Conservation (phyloP, 2,888 invertebrate species). For the Sminthurides aquaticus region DNA sequence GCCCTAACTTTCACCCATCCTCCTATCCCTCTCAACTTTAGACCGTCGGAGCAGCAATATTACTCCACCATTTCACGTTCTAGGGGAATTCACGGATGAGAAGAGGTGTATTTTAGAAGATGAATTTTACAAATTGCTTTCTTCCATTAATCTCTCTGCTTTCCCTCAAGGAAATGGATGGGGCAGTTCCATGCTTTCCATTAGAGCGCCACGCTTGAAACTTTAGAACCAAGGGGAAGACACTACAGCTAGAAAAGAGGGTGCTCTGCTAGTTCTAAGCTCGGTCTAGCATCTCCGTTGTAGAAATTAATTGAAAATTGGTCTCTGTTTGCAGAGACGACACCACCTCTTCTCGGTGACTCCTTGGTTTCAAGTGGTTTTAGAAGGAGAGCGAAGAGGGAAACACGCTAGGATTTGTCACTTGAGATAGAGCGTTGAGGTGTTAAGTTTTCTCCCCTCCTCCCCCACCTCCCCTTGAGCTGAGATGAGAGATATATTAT, state of each 20-base stretch:
- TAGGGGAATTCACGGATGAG: not conserved
- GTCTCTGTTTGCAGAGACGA: not conserved
- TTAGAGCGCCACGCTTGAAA: no score
- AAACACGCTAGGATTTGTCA: constrained; percentile 18
- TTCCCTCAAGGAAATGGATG: not conserved
- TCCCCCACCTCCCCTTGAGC: not conserved
- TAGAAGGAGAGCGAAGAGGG: not conserved
- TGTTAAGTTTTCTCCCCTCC: constrained; percentile 13
- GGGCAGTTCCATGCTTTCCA: not conserved
- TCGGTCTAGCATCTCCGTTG: no score
- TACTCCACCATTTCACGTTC: not conserved
- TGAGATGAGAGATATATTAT: constrained; percentile 8
- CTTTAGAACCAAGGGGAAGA: not conserved
- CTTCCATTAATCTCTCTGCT: not conserved
- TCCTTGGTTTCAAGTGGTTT: not conserved
- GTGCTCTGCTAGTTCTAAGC: not conserved
- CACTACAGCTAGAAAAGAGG: not conserved
- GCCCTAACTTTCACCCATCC: no score
- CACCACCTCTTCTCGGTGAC: no score
- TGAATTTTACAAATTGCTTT: not conserved
- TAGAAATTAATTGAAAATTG: not conserved
- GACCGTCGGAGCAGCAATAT: not conserved
- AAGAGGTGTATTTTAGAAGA: not conserved
- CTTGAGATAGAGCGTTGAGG: constrained; percentile 4
- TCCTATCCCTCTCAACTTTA: not conserved